Evolutionary conservation across 2,888 invertebrate genomes (phyloP), one percentile per base, ranked within the genome.

Genomic region (Lathronympha strigana): DNA sequence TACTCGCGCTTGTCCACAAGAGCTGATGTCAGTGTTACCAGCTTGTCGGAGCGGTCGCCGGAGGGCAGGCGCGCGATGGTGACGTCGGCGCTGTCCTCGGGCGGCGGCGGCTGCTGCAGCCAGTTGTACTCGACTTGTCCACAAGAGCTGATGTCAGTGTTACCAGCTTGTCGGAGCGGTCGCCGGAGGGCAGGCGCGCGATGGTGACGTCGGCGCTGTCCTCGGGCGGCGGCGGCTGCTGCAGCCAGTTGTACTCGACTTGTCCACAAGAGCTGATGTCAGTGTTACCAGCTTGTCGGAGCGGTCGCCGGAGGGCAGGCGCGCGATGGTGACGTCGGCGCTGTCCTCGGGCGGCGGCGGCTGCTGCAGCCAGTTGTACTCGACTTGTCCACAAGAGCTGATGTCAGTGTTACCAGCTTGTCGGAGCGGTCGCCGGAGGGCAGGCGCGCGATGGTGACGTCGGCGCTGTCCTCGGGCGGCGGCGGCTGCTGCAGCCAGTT

Each of bases 401-500:
- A 13, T 40, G 40, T 8, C 1, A 23, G 45, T 19, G 55, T 17
- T 13, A 63, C 63, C 85, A 96, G 94, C 88, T 96, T 96, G 86
- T 96, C 96, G 74, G 95, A 95, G 72, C 96, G 93, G 92, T 97
- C 96, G 49, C 97, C 97, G 76, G 96, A 97, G 60, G 97, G 97
- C 79, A 97, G 92, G 69, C 97, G 88, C 31, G 97, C 97, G 77
- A 97, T 95, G 73, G 96, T 94, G 71, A 95, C 96, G 84, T 97
- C 97, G 1, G 97, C 96, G 82, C 96, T 96, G 88, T 97, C 97
- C 88, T 97, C 97, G 0, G 97, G 97, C 64, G 98, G 97, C 69
- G 97, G 97, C 66, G 97, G 97, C 84, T 97, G 96, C 76, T 97
- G 96, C 81, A 97, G 96, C 97, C 98, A 98, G 93, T 97, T 98